phyloP scores from a whole-genome alignment of 2,113 vertebrate species.

The Lasiurus borealis region DNA sequence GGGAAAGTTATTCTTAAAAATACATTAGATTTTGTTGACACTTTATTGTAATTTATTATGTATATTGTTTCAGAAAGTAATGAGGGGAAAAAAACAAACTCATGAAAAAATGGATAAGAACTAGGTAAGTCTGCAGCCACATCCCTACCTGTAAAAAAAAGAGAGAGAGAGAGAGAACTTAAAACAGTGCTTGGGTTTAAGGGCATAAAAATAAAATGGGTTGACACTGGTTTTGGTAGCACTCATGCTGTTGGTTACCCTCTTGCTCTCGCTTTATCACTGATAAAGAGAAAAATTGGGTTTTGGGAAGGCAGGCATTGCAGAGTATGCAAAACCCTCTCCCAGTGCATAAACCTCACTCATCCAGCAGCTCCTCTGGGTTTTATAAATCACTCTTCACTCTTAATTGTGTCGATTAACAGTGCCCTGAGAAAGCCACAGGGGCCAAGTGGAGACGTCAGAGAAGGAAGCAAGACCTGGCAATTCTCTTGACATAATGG shows the following conservation, averaged over 20 bases:
- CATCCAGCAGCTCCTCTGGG: not conserved
- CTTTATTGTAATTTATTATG: not conserved
- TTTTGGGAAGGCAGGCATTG: not conserved
- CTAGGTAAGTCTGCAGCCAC: not conserved
- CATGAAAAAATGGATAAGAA: not conserved
- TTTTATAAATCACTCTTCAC: conserved; percentile 40
- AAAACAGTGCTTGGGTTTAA: not conserved
- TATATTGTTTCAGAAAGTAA: not conserved
- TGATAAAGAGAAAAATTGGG: not conserved
- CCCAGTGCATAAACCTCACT: not conserved
- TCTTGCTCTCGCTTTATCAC: not conserved
- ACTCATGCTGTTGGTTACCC: too few species aligned
- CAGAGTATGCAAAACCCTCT: conserved; percentile 14
- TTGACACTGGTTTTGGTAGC: too few species aligned
- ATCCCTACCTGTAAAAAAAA: not conserved
- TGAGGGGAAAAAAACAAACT: not conserved
- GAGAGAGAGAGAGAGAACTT: not conserved
- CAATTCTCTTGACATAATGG: conserved; percentile 44
- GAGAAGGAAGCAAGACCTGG: conserved; percentile 23
- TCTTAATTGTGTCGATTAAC: conserved; percentile 66
- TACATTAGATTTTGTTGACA: not conserved
- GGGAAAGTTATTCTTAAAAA: not conserved
- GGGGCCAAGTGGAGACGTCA: conserved; percentile 1
- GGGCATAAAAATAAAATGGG: not conserved
- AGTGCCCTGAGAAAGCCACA: conserved; percentile 38